Conservation (phyloP, 2,797 vertebrate genomes). For the Brachyalestes nurse region DNA sequence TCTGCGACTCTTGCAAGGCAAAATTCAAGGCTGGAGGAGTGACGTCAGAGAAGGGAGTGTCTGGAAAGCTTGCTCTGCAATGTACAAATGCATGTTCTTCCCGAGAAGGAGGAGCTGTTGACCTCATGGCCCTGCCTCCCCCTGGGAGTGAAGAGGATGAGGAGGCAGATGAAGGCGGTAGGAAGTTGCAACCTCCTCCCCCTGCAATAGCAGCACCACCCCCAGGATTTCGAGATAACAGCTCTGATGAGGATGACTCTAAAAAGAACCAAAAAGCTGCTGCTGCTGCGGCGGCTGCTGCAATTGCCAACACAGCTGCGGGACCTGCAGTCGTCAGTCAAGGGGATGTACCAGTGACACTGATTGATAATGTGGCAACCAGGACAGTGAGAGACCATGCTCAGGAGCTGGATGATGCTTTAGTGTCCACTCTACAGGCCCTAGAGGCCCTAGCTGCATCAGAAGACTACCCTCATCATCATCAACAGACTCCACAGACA, state of each 20-base stretch:
- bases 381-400: conserved; percentile 95
- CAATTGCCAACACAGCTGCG: conserved; percentile 15
- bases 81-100: conserved; percentile 81
- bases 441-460: conserved; percentile 97
- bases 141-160: conserved; percentile 93
- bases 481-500: conserved; percentile 91
- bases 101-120: conserved; percentile 87
- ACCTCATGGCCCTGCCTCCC: conserved; percentile 92
- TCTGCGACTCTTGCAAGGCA: conserved; percentile 95
- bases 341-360: conserved; percentile 92
- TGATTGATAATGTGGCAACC: conserved; percentile 92
- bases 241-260: conserved; percentile 94
- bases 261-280: conserved; percentile 83
- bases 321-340: conserved; percentile 69
- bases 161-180: conserved; percentile 70
- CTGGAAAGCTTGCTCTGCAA: conserved; percentile 57
- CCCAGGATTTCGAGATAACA: conserved; percentile 97
- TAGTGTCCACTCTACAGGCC: conserved; percentile 97
- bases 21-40: conserved; percentile 81
- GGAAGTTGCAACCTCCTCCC: conserved; percentile 82
- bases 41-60: conserved; percentile 65
- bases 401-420: conserved; percentile 95
- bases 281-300: conserved; percentile 33
- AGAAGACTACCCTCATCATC: conserved; percentile 92
- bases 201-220: conserved; percentile 93